These are phyloP conservation scores for Philopedon plagiatum DNA, from an alignment of 2,888 invertebrate species.

Conservation along the genomic window DNA sequence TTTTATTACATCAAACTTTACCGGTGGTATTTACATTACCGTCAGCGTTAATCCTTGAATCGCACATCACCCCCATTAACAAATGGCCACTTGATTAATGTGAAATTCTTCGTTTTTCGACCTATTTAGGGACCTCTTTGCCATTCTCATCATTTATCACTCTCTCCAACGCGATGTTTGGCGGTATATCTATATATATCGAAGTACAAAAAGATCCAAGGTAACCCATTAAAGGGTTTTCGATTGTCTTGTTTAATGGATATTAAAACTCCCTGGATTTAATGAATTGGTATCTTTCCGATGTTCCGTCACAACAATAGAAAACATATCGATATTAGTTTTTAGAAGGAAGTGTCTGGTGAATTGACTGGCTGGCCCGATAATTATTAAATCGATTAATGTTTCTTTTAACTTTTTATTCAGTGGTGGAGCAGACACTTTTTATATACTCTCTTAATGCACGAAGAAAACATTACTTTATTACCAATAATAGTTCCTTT, in stretches of 20 bases:
- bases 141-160: conserved; percentile 27
- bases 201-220: conserved; percentile 14
- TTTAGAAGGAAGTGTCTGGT: background rate
- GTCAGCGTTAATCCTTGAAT: background rate
- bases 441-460: no score
- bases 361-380: background rate
- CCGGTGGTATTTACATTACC: background rate
- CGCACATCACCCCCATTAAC: background rate
- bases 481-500: no score
- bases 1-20: background rate
- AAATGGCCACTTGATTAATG: conserved; percentile 13
- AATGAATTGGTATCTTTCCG: background rate
- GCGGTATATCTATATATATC: conserved; percentile 1
- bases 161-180: background rate
- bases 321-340: background rate
- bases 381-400: background rate
- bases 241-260: conserved; percentile 12
- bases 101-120: conserved; percentile 12
- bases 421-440: no score
- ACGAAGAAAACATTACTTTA: no score
- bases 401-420: background rate
- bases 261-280: conserved; percentile 1
- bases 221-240: conserved; percentile 1
- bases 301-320: background rate
- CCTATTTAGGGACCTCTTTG: conserved; percentile 20